Conservation (phyloP, 2,797 vertebrate genomes). For the Acanthis flammea region DNA sequence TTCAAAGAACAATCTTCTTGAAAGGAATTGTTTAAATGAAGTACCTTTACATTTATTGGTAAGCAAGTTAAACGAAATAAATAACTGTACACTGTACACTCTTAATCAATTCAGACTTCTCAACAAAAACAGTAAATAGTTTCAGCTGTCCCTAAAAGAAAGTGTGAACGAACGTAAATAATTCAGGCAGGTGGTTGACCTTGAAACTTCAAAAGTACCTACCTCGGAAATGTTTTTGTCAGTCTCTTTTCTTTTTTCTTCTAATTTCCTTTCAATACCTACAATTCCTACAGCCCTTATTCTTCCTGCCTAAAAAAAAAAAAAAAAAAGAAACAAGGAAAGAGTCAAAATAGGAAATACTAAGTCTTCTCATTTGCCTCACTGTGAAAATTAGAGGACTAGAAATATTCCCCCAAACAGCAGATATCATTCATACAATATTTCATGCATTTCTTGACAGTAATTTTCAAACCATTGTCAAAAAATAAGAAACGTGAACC, state of each 20-base stretch:
- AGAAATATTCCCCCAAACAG: not conserved
- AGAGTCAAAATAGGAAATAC: slow-evolving; percentile 53
- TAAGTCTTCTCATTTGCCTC: slow-evolving; percentile 9
- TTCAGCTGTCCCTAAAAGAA: not conserved
- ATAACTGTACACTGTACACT: not conserved
- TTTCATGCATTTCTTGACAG: slow-evolving; percentile 1
- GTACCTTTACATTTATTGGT: not conserved
- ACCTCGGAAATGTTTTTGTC: slow-evolving; percentile 99
- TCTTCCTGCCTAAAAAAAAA: slow-evolving; percentile 84
- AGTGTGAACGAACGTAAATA: slow-evolving; percentile 2
- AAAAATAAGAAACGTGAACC: not conserved
- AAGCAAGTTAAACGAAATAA: not conserved
- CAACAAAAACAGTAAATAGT: not conserved
- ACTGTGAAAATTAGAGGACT: not conserved
- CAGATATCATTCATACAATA: not conserved
- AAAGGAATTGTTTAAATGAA: slow-evolving; percentile 1
- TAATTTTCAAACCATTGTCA: not conserved
- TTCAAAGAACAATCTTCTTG: not conserved
- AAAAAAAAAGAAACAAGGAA: not conserved
- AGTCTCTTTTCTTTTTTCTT: slow-evolving; percentile 97
- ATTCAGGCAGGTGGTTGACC: not conserved
- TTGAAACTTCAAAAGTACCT: slow-evolving; percentile 42
- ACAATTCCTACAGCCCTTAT: slow-evolving; percentile 96
- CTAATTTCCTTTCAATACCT: slow-evolving; percentile 96
- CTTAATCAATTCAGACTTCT: not conserved